These are phyloP conservation scores for Trichoplusia ni DNA, from an alignment of 1,140 invertebrate genomes.

Conservation along the genomic window DNA sequence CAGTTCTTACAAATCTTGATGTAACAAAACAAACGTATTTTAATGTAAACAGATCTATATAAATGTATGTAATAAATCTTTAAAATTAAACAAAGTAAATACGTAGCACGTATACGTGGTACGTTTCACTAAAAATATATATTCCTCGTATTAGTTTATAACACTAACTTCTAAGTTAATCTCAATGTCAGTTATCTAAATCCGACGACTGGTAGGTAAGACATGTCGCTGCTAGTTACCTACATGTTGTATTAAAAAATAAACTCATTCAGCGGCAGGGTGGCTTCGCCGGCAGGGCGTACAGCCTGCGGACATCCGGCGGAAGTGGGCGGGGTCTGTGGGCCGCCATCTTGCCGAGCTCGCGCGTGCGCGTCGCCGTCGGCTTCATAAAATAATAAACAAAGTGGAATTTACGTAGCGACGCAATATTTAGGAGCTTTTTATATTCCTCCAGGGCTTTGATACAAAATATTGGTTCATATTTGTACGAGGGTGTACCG, in stretches of 20 bases:
- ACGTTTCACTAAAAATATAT: too few species aligned
- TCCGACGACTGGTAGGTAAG: too few species aligned
- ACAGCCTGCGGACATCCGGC: constrained; percentile 58
- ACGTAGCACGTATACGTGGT: too few species aligned
- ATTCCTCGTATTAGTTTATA: too few species aligned
- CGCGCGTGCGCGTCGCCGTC: constrained; percentile 52
- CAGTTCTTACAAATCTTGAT: too few species aligned
- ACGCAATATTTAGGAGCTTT: neutral
- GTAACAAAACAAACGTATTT: too few species aligned
- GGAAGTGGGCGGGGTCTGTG: constrained; percentile 65
- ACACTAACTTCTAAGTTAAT: too few species aligned
- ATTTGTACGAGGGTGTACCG: neutral
- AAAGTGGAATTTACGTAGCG: constrained; percentile 11
- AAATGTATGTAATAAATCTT: too few species aligned
- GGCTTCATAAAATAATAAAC: constrained; percentile 36
- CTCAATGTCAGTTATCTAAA: too few species aligned
- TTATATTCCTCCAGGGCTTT: constrained; percentile 15
- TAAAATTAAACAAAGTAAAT: too few species aligned
- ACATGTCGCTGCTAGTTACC: too few species aligned
- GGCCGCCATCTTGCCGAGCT: constrained; percentile 63
- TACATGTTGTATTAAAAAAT: constrained; percentile 9
- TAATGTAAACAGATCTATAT: too few species aligned
- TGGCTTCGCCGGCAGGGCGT: constrained; percentile 46
- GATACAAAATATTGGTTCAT: neutral
- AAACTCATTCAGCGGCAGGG: constrained; percentile 33